These are phyloP conservation scores for Mycteria americana DNA, from an alignment of 2,797 vertebrate species.

Conservation along the genomic window DNA sequence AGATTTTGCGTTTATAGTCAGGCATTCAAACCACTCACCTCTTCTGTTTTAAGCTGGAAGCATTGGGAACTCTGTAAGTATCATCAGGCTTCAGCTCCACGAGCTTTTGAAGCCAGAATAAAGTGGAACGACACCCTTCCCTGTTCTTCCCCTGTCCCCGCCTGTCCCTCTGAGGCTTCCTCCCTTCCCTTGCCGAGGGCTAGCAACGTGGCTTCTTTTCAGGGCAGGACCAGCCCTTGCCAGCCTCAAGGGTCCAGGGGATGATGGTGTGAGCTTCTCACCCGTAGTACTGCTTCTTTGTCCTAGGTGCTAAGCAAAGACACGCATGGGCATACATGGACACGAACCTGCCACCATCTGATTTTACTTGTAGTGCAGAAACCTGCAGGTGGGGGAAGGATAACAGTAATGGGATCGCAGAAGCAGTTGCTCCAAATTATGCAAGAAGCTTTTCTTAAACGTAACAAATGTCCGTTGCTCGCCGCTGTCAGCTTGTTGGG, in stretches of 20 bases:
- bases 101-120: not conserved
- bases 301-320: not conserved
- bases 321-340: accelerated
- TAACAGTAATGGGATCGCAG: not conserved
- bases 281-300: not conserved
- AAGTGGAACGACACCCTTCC: not conserved
- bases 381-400: not conserved
- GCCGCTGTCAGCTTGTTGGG: not conserved
- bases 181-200: not conserved
- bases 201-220: not conserved
- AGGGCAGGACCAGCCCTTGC: not conserved
- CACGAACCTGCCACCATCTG: not conserved
- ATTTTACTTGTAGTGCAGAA: not conserved
- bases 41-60: not conserved
- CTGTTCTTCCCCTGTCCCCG: not conserved
- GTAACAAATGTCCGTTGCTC: not conserved
- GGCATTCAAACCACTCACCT: not conserved
- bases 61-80: not conserved
- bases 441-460: not conserved
- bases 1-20: not conserved
- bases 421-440: not conserved
- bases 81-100: not conserved
- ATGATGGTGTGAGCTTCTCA: not conserved
- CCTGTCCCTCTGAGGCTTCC: not conserved
- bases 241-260: not conserved